Evolutionary conservation across 2,888 invertebrate species (phyloP).

Genomic region (Lasioglossum zephyrum): DNA sequence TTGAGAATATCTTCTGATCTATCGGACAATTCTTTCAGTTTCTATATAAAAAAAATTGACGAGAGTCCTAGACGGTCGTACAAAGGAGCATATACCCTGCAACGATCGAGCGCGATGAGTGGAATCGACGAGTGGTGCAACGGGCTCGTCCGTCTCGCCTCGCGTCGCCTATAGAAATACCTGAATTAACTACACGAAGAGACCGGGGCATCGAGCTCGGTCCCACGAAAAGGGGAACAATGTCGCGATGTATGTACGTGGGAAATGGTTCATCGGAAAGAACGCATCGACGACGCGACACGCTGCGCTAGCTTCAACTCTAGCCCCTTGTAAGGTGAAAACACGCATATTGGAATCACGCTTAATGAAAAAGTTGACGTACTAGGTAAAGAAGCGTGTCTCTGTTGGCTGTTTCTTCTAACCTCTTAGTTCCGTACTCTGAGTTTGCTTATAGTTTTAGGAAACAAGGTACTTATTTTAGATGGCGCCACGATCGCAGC

Average conservation of each 20-base stretch:
- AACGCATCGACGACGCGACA: conserved; percentile 51
- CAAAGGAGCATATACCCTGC: neutral
- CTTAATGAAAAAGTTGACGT: too few species aligned
- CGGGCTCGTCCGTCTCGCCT: too few species aligned
- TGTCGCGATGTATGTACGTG: conserved; percentile 50
- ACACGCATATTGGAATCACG: too few species aligned
- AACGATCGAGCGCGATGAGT: conserved; percentile 17
- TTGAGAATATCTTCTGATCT: neutral
- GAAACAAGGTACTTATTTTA: too few species aligned
- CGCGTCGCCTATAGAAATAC: conserved; percentile 49
- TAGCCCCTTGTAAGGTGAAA: neutral
- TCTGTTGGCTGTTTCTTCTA: too few species aligned
- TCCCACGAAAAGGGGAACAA: conserved; percentile 60
- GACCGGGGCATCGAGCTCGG: conserved; percentile 40
- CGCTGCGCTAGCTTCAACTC: neutral
- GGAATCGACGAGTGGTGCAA: conserved; percentile 39
- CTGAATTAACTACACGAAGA: conserved; percentile 53
- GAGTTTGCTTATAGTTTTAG: too few species aligned
- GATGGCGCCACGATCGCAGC: too few species aligned
- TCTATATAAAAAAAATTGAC: neutral
- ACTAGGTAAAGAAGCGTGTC: too few species aligned
- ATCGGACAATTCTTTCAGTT: neutral
- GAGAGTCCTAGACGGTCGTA: neutral
- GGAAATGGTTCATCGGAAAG: conserved; percentile 55
- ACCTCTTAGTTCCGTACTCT: too few species aligned